Conservation (phyloP, 2,888 invertebrate genomes). For the Plagodis pulveraria region DNA sequence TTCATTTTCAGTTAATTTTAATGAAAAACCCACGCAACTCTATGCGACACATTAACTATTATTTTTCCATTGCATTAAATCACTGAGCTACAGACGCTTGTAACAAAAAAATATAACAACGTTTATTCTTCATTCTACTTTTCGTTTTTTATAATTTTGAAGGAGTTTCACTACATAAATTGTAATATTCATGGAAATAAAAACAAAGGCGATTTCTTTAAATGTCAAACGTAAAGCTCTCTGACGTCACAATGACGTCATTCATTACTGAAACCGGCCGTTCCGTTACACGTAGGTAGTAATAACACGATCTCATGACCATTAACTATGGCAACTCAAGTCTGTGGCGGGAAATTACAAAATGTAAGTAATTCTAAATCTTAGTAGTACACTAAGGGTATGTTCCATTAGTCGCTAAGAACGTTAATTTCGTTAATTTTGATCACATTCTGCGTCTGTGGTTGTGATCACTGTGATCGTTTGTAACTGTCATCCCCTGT, state of each 20-base stretch:
- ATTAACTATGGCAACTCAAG: no score
- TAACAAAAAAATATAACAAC: background rate
- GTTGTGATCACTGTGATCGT: no score
- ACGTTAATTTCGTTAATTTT: no score
- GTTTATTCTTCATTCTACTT: conserved; percentile 16
- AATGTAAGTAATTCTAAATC: no score
- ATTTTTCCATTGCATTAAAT: conserved; percentile 16
- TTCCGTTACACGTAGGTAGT: conserved; percentile 37
- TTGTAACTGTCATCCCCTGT: no score
- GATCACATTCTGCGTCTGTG: no score
- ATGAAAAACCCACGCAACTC: conserved; percentile 44
- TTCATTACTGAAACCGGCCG: conserved; percentile 27
- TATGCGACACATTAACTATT: conserved; percentile 21
- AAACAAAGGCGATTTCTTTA: conserved; percentile 38
- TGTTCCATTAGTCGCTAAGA: no score
- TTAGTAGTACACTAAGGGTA: no score
- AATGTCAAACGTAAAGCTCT: conserved; percentile 59
- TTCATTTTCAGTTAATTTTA: conserved; percentile 58
- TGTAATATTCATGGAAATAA: conserved; percentile 40
- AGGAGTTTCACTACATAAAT: conserved; percentile 12
- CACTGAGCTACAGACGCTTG: conserved; percentile 1
- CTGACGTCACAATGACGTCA: conserved; percentile 77
- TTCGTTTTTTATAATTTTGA: conserved; percentile 12
- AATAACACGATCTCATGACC: no score
- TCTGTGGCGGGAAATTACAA: no score